A percentile compares a stretch with the other conserved stretches of the same genome.
These are phyloP conservation scores for Sisor rabdophorus DNA, from an alignment of 2,113 vertebrate genomes.

Conservation along the genomic window DNA sequence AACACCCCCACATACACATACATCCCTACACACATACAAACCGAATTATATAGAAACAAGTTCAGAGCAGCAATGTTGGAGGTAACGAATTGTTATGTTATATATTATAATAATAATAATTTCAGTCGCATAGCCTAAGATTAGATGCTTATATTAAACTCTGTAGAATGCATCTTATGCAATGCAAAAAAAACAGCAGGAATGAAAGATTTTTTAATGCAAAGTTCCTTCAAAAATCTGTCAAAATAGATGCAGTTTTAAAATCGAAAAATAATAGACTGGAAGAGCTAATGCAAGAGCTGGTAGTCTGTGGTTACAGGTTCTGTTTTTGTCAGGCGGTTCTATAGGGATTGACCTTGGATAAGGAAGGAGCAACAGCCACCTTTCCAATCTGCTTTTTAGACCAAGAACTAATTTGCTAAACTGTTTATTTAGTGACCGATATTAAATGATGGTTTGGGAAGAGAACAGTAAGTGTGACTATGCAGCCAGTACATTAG, in stretches of 20 bases:
- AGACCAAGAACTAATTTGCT: background rate
- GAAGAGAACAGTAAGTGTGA: too few species aligned
- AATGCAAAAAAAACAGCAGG: too few species aligned
- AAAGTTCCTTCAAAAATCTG: background rate
- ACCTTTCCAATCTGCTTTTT: background rate
- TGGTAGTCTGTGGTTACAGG: constrained; percentile 1
- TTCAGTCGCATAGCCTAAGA: constrained; percentile 4
- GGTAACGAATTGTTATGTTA: too few species aligned
- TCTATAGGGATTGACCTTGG: background rate
- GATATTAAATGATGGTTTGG: background rate
- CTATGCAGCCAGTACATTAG: background rate
- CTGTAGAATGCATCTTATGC: background rate
- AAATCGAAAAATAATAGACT: background rate
- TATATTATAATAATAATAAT: too few species aligned
- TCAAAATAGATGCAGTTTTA: background rate
- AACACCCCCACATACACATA: background rate
- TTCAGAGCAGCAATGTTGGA: too few species aligned
- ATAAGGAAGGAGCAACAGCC: background rate
- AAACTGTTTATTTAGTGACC: background rate
- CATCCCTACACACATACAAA: too few species aligned
- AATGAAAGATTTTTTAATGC: background rate
- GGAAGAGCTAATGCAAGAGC: background rate
- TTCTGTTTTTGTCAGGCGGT: constrained; percentile 5
- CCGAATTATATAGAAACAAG: background rate
- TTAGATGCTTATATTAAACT: background rate